Percentiles rank a stretch among this genome's conserved stretches.
Conservation (phyloP, 1,140 invertebrate species). For the Penaeus vannamei region DNA sequence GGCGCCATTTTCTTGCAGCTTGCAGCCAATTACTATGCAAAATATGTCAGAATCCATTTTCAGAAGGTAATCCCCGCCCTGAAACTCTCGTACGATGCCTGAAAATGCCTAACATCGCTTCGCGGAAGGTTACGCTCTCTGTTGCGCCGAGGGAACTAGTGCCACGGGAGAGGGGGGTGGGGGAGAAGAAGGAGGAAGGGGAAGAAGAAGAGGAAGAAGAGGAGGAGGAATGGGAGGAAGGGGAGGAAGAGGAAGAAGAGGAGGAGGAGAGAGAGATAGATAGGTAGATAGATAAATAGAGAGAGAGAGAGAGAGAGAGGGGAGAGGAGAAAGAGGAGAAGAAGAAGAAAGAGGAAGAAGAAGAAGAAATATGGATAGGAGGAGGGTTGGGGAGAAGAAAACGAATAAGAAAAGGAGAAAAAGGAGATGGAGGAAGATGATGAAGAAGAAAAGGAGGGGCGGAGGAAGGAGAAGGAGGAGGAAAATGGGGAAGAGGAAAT, state of each 20-base stretch:
- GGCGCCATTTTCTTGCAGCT: constrained; percentile 59
- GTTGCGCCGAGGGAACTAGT: too few species aligned
- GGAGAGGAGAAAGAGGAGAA: not conserved
- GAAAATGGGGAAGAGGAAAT: not conserved
- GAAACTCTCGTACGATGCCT: constrained; percentile 47
- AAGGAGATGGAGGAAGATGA: not conserved
- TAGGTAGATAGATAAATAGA: not conserved
- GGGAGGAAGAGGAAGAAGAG: too few species aligned
- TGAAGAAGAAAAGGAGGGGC: too few species aligned
- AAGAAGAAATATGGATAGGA: too few species aligned
- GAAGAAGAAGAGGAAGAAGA: not conserved
- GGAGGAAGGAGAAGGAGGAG: not conserved
- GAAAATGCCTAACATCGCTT: constrained; percentile 39
- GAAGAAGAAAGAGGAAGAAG: too few species aligned
- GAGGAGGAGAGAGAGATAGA: not conserved
- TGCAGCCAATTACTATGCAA: constrained; percentile 65
- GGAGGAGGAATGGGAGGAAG: not conserved
- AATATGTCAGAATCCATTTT: constrained; percentile 66
- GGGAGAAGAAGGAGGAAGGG: not conserved
- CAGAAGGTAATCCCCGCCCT: constrained; percentile 55
- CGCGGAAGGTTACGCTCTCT: not conserved
- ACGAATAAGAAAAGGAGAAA: too few species aligned
- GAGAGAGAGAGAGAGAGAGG: not conserved
- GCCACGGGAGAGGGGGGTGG: not conserved
- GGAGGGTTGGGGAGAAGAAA: too few species aligned